phyloP scores from a whole-genome alignment of 2,113 vertebrate species.

The Colossoma macropomum region DNA sequence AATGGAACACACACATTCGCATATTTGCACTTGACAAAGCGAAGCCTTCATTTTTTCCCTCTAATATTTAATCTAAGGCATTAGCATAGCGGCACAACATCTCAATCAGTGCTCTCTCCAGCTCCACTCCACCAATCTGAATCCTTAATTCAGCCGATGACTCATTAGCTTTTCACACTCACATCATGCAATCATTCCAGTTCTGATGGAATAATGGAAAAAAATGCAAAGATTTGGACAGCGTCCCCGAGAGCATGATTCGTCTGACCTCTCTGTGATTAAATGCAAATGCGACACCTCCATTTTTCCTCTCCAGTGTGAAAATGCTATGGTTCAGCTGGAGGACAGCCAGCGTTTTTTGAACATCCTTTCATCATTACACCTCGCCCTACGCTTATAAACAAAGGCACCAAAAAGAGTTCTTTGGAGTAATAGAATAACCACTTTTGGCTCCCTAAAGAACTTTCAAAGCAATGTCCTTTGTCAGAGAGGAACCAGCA shows the following conservation, averaged over 20 bases:
- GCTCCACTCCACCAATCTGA: conserved; percentile 23
- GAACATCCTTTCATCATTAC: not conserved
- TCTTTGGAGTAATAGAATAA: not conserved
- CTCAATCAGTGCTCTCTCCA: conserved; percentile 12
- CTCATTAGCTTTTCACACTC: conserved; percentile 14
- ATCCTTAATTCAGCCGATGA: conserved; percentile 22
- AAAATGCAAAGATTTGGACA: conserved; percentile 33
- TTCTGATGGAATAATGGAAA: conserved; percentile 22
- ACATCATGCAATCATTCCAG: conserved; percentile 12
- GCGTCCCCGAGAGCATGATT: conserved; percentile 26
- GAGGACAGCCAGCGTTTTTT: not conserved
- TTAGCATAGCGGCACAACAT: conserved; percentile 46
- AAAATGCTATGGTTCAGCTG: not conserved
- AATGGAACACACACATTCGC: conserved; percentile 12
- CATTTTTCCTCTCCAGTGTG: not conserved
- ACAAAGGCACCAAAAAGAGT: not conserved
- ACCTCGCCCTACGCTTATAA: not conserved
- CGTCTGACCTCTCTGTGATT: conserved; percentile 34
- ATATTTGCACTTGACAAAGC: not conserved
- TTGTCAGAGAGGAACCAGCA: no score
- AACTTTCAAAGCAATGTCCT: not conserved
- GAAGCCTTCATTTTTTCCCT: conserved; percentile 36
- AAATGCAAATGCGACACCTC: conserved; percentile 35
- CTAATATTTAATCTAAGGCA: conserved; percentile 42
- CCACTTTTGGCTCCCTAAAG: not conserved